Base-by-base conservation (phyloP, 2,888 invertebrate species). In the Tiliacea citrago region DNA sequence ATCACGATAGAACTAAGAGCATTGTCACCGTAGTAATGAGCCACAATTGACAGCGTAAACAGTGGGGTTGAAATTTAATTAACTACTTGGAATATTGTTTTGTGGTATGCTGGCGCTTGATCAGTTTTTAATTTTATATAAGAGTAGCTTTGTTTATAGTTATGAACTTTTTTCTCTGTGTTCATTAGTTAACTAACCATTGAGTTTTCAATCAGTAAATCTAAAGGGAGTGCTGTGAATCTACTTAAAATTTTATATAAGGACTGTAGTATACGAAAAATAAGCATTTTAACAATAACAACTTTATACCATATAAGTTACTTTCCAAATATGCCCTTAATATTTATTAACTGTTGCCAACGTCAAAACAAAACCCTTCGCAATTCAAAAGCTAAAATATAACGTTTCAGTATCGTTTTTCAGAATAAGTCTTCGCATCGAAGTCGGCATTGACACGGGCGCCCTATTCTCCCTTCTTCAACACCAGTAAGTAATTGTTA, bases 401-500 rank as follows among this genome's bases (percentile, higher is more conserved):
- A 68, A 49, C 77, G 77, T 68, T 75, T 75, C 42, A 24, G 47
- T 75, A 68, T 81, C 87, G 79, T 86, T 66, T 58, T 79, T 86
- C 73, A 67, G 68, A 65, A 83, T 83, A 86, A 73, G 60, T 51
- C 21, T 16, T 12, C 39, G 51, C 49, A 77, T 75, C 77, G 83
- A 77, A 70, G 67, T 61, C 82, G 87, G 88, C 89, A 88, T 85
- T 89, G 91, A 90, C 88, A 86, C 82, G 83, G 87, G 83, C 82
- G 70, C 79, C 78, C 83, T 76, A 74, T 83, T 84, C 84, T 75
- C 85, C 85, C 85, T 86, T 88, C 88, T 88, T 88, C 88, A 82
- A 87, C 86, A 87, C 71, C 81, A 87, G 85, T 88, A 87, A 90
- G 88, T 91, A 89, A 91, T 91, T 90, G 89, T 91, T 89, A 90